phyloP scores from a whole-genome alignment of 1,140 invertebrate genomes.

The Holotrichia oblita region DNA sequence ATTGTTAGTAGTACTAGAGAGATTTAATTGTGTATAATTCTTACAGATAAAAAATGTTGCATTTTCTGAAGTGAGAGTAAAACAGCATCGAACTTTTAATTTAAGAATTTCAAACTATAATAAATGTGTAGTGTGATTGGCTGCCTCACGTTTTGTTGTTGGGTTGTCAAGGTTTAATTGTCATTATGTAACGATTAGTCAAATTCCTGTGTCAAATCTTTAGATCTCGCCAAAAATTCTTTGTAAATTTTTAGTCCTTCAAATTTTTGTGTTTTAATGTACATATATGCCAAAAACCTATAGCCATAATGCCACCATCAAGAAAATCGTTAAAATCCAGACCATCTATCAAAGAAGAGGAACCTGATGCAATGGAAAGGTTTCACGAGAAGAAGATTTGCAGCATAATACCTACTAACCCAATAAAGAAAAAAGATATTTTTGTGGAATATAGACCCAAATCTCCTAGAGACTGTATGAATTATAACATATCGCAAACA shows the following conservation, averaged over 20 bases:
- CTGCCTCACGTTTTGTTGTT: not conserved
- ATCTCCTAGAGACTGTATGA: slow-evolving; percentile 42
- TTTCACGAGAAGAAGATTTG: slow-evolving; percentile 40
- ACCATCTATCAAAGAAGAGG: not conserved
- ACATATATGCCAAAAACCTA: not conserved
- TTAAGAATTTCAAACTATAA: not conserved
- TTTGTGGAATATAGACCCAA: slow-evolving; percentile 47
- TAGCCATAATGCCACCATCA: not conserved
- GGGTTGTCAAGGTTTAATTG: not conserved
- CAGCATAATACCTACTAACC: slow-evolving; percentile 45
- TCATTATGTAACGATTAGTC: not conserved
- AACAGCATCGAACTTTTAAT: too few species aligned
- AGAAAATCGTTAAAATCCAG: not conserved
- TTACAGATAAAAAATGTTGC: too few species aligned
- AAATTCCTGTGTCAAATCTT: slow-evolving; percentile 10
- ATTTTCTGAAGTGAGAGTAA: too few species aligned
- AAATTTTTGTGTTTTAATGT: slow-evolving; percentile 13
- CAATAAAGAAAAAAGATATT: slow-evolving; percentile 42
- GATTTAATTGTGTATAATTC: too few species aligned
- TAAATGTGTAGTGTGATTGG: not conserved
- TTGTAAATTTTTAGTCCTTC: not conserved
- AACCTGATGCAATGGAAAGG: slow-evolving; percentile 28
- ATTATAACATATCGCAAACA: slow-evolving; percentile 56
- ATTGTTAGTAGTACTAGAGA: too few species aligned
- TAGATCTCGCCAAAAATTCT: not conserved